Base-by-base conservation (phyloP, 1,140 invertebrate genomes). In the Coenobita brevimanus region DNA sequence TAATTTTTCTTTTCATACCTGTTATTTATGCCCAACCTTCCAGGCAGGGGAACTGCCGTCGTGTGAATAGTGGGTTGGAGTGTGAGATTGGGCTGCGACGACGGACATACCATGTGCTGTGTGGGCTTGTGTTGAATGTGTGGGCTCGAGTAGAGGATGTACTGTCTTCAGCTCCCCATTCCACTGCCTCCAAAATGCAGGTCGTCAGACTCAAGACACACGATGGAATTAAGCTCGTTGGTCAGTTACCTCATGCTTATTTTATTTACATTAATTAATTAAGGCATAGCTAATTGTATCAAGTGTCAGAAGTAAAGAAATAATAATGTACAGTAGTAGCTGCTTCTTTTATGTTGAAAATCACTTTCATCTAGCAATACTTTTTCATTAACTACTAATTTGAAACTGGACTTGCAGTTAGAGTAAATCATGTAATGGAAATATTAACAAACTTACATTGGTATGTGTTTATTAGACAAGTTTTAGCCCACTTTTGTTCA, bases 41-140 rank as follows among this genome's bases (percentile, higher is more conserved):
- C 90, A 94, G 94, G 97, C 94, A 96, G 85, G 97, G 97, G n/a
- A 96, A 96, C 91, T 99, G 98, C 92, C 95, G 96, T 90, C 96
- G 97, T 91, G 94, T 95, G 0, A 94, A 94, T 50, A 89, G 96
- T 33, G 96, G 96, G 30, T 92, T 96, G 67, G 96, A 96, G 71
- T 99, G 99, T 93, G 98, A 99, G 93, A 95, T 98, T 76, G 98
- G 99, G 0, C 93, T 99, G 69, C 94, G 99, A 50, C 95, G 96
- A 89, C 95, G 98, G 89, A 96, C 96, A 33, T 99, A 99, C 92
- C 96, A 99, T 93, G 97, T 99, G 33, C 94, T 99, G 15, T 95
- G 97, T 81, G 99, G 91, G n/a, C 88, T 89, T 36, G 94, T 95
- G 57, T 92, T 95, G 36, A 94, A 94, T 88, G 94, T 95, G 0